phyloP scores from a whole-genome alignment of 37 sponge, comb jelly and placozoan species.

The Theonella swinhoei region DNA sequence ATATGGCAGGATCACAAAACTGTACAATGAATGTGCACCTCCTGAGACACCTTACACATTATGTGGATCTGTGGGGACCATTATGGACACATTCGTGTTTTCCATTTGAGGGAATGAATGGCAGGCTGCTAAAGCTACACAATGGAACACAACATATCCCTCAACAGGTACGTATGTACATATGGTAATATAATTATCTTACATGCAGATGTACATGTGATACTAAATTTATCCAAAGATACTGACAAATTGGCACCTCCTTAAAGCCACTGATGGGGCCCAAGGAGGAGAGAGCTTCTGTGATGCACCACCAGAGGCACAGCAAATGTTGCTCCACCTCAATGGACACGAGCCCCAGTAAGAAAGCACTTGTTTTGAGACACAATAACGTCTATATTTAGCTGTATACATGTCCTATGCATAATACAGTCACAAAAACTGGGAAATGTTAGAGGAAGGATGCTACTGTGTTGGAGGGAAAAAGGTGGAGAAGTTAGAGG shows the following conservation, averaged over 20 bases:
- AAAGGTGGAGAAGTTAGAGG: background rate
- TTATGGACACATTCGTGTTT: slow-evolving; percentile 22
- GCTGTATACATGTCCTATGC: background rate
- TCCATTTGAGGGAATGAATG: slow-evolving; percentile 10
- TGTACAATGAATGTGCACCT: slow-evolving; percentile 35
- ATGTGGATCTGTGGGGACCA: background rate
- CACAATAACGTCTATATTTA: no score
- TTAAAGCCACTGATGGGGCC: background rate
- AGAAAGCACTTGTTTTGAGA: background rate
- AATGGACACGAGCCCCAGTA: background rate
- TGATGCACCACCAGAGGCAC: background rate
- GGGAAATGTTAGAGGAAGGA: background rate
- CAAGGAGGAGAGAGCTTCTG: background rate
- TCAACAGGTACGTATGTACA: background rate
- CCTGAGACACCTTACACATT: slow-evolving; percentile 18
- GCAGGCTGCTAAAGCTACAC: background rate
- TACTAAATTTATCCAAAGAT: no score
- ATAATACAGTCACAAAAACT: background rate
- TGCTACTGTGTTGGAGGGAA: background rate
- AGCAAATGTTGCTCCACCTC: background rate
- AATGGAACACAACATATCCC: background rate
- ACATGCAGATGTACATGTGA: background rate
- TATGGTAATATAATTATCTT: background rate
- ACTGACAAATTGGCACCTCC: background rate
- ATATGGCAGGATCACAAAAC: slow-evolving; percentile 1